A percentile compares a stretch with the other conserved stretches of the same genome.
Conservation (phyloP, 2,113 vertebrate species). For the Zosterops borbonicus region DNA sequence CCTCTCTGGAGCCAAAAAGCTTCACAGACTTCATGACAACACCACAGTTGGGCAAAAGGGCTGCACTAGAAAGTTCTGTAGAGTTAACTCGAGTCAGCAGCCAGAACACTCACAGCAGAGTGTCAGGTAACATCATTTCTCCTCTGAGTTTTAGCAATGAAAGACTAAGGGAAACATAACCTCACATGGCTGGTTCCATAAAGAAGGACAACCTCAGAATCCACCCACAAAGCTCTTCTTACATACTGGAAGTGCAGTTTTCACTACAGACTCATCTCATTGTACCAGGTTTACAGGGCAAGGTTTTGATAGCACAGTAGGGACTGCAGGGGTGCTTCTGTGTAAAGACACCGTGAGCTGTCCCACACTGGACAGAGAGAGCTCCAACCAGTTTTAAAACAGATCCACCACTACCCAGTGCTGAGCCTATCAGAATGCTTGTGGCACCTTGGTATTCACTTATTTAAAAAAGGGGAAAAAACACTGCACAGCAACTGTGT, state of each 20-base stretch:
- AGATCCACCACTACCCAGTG: not conserved
- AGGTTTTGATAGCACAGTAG: fast-evolving
- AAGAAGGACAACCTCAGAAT: not conserved
- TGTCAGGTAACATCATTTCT: not conserved
- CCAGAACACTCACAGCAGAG: not conserved
- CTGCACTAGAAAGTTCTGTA: not conserved
- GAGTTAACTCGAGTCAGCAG: not conserved
- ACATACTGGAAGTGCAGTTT: not conserved
- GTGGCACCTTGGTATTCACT: not conserved
- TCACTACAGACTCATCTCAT: not conserved
- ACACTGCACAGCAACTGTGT: not conserved
- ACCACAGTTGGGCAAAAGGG: not conserved
- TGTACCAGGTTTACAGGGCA: not conserved
- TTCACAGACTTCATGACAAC: not conserved
- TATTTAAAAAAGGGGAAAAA: not conserved
- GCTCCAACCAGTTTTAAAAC: not conserved
- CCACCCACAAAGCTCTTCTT: not conserved
- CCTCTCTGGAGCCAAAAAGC: not conserved
- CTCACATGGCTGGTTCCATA: not conserved
- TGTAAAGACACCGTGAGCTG: not conserved
- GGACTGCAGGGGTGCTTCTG: not conserved
- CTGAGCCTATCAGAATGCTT: not conserved
- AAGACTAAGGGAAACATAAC: not conserved
- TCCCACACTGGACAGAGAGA: not conserved
- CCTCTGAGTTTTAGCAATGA: not conserved